Evolutionary conservation across 2,113 vertebrate genomes (phyloP), one percentile per base, ranked within the genome.

Genomic region (Ochotona curzoniae): DNA sequence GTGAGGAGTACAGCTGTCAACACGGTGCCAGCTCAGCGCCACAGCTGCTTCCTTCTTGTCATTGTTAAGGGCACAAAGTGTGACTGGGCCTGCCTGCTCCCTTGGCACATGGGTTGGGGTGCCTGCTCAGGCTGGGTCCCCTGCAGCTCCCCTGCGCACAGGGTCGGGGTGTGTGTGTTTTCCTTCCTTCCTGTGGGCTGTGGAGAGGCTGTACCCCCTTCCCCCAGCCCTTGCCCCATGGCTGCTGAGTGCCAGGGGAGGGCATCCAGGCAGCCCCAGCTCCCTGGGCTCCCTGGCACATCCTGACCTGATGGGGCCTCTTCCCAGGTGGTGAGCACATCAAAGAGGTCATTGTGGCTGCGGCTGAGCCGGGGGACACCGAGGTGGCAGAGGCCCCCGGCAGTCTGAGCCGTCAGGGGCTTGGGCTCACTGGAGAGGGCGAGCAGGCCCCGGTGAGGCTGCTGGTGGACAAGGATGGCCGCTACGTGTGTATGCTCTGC

Each of bases 401-500:
- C 66, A 98, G 97, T 69, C 95, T 96, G 0, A 85, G 67, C 0
- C 94, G 71, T 13, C 89, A 70, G 82, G 98, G 96, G 20, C 97
- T 97, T 25, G 96, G 96, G 2, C 15, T 84, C 7, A 38, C 97
- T 49, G 80, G 86, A 0, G 98, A 98, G 15, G 78, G 93, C 0
- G 98, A 98, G 25, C 94, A 96, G 70, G 95, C 98, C 67, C 98
- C 98, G 90, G 96, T 97, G 47, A 97, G 98, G 82, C 98, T 98
- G 95, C 98, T 98, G 97, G 97, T 99, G 88, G 99, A 99, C 83
- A 97, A 98, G 64, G 99, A 99, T 0, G 99, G 99, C 2, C 98
- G 99, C 67, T 99, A 98, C 0, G 96, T 99, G 44, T 99, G 99
- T 21, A 95, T 98, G 13, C 93, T 99, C 10, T 99, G 99, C 97